Evolutionary conservation across 2,888 invertebrate species (phyloP), one percentile per base, ranked within the genome.

Genomic region (Cabera pusaria): DNA sequence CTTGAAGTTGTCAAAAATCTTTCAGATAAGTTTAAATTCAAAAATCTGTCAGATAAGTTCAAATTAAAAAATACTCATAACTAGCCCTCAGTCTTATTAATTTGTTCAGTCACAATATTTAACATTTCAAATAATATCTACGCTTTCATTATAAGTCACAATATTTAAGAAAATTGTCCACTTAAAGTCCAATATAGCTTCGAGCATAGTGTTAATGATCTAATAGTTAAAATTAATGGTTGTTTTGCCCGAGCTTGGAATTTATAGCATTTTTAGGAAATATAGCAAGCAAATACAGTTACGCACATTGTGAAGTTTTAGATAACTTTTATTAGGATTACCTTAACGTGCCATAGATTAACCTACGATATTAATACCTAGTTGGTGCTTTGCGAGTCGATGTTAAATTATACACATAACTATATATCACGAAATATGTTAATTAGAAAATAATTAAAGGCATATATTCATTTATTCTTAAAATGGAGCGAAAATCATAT

Each of bases 241-340:
- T 82, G 82, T 83, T 82, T 81, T 78, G 74, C 70, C 73, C 59
- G 84, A 84, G 83, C 84, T 84, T 84, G 72, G 58, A 72, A 74
- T 78, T 69, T 69, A 78, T 77, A 70, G 39, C 42, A 55, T 66
- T 68, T 71, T 64, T 63, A 67, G 61, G 56, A 48, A 52, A 38
- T 52, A 56, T 49, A 50, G 50, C 56, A 59, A 62, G 59, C 65
- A 63, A n/a, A 60, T 60, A 59, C 44, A 49, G 44, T 42, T 56
- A 71, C 65, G 71, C 72, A 76, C 74, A 59, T 52, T 31, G 39
- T 22, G 20, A 35, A 10, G 16, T 45, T 59, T 58, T 48, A 36
- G 43, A 34, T 44, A 42, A 17, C 11, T 48, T 49, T 47, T 32
- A 34, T 17, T 25, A 35, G 31, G 20, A 24, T 33, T 25, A 51